Evolutionary conservation across 2,113 vertebrate species (phyloP).

Genomic region (Turdus rufiventris): DNA sequence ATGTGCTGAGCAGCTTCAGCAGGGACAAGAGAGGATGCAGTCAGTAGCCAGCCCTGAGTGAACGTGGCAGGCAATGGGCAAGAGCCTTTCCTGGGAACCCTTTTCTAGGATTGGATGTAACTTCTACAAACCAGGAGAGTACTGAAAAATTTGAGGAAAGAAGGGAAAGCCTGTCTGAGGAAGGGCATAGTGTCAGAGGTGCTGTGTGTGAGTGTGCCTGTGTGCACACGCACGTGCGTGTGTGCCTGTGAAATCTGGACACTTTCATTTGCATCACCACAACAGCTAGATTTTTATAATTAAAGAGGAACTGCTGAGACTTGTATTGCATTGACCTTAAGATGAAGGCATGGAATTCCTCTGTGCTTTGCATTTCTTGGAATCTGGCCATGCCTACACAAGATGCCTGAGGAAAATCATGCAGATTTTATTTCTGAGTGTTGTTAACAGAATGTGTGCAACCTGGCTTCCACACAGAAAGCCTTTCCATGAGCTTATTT

Average conservation of each 20-base stretch:
- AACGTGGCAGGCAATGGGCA: neutral
- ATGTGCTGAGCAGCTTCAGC: neutral
- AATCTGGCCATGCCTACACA: neutral
- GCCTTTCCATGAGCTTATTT: neutral
- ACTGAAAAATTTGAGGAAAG: neutral
- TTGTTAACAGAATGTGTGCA: neutral
- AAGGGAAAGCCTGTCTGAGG: neutral
- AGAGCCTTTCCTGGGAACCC: neutral
- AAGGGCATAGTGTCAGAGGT: neutral
- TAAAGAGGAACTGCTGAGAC: neutral
- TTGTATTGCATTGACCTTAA: neutral
- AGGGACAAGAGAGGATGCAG: neutral
- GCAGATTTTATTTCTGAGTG: neutral
- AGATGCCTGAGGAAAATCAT: neutral
- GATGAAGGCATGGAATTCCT: neutral
- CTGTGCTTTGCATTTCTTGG: neutral
- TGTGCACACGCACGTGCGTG: neutral
- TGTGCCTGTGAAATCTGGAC: neutral
- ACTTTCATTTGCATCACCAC: neutral
- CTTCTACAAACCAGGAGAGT: neutral
- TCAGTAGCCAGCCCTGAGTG: neutral
- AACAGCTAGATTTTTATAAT: neutral
- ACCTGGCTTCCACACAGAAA: neutral
- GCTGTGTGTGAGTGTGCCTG: accelerated
- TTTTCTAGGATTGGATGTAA: neutral